These are phyloP conservation scores for Thera britannica DNA, from an alignment of 2,888 invertebrate species.

Conservation along the genomic window DNA sequence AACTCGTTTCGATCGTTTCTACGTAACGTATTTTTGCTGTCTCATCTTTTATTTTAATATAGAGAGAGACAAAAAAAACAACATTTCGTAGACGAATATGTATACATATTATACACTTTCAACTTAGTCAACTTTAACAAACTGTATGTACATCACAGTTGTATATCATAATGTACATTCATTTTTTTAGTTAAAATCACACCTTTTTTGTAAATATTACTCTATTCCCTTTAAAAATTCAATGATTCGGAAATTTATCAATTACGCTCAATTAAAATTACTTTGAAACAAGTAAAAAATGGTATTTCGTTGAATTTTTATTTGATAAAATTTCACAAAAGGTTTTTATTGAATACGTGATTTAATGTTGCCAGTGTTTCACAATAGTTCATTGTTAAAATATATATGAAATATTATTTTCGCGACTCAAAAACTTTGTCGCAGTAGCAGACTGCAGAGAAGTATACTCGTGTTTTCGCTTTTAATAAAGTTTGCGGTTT, in stretches of 20 bases:
- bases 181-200: no score
- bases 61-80: no score
- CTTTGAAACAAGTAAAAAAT: not conserved
- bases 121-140: no score
- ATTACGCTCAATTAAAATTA: not conserved
- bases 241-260: not conserved
- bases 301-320: not conserved
- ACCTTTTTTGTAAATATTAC: not conserved
- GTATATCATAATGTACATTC: no score
- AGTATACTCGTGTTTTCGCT: conserved; percentile 1
- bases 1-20: no score
- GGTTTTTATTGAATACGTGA: not conserved
- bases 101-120: no score
- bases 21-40: no score
- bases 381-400: not conserved
- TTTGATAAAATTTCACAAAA: not conserved
- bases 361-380: not conserved
- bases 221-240: not conserved
- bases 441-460: conserved; percentile 4
- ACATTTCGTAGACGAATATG: no score
- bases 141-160: no score
- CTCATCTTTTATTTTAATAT: no score
- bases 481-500: conserved; percentile 17
- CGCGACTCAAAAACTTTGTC: not conserved
- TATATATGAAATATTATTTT: not conserved